Evolutionary conservation across 2,888 invertebrate species (phyloP).

Genomic region (Exephanes ischioxanthus): DNA sequence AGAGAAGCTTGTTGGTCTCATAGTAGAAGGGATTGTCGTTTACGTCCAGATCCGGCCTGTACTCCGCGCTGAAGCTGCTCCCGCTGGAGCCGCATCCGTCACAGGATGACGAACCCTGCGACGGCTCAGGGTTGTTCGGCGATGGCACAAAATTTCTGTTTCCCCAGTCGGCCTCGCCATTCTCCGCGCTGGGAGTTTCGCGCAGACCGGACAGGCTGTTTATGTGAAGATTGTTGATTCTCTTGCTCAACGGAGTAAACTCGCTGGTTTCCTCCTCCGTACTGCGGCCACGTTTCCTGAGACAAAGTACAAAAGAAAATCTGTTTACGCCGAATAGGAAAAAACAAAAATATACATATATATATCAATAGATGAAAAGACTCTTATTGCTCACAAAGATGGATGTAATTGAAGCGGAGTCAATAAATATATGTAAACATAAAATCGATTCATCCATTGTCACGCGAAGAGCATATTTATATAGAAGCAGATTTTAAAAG

Average conservation of each 20-base stretch:
- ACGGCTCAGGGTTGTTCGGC: conserved; percentile 81
- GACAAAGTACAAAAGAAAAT: background rate
- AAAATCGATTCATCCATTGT: too few relatives aligned
- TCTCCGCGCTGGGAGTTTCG: conserved; percentile 74
- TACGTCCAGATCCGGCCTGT: conserved; percentile 92
- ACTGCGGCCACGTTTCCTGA: conserved; percentile 91
- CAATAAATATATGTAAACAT: too few relatives aligned
- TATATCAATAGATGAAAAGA: background rate
- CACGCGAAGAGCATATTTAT: background rate
- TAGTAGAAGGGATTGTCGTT: conserved; percentile 94
- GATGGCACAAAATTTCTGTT: conserved; percentile 79
- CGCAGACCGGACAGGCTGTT: conserved; percentile 85
- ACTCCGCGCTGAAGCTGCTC: conserved; percentile 84
- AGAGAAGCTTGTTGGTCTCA: conserved; percentile 93
- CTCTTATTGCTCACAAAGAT: too few relatives aligned
- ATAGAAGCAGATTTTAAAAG: too few relatives aligned
- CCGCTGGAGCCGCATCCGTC: conserved; percentile 81
- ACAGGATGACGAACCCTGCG: conserved; percentile 80
- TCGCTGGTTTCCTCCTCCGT: conserved; percentile 90
- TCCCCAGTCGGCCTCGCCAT: conserved; percentile 79
- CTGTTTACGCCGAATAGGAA: background rate
- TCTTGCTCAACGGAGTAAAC: conserved; percentile 95
- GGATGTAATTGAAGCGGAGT: too few relatives aligned
- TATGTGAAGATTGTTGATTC: conserved; percentile 95
- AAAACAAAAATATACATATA: background rate